These are phyloP conservation scores for Glyptemys insculpta DNA, from an alignment of 2,797 vertebrate genomes.

Conservation along the genomic window DNA sequence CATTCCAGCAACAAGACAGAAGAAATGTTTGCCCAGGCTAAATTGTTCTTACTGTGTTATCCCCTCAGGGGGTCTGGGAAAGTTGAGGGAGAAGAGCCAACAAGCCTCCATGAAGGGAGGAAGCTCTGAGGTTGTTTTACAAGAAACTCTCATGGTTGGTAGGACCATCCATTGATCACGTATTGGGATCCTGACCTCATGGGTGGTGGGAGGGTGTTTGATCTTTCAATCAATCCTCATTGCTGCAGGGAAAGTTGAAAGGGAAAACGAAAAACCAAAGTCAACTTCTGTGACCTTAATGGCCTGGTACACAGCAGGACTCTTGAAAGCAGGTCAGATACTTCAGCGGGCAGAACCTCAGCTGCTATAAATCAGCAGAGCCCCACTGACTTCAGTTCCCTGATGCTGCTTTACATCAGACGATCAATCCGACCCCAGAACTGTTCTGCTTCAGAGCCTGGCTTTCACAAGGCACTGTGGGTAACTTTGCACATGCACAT, in stretches of 20 bases:
- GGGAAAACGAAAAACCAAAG: constrained; percentile 21
- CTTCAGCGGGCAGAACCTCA: neutral
- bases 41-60: neutral
- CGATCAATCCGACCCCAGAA: neutral
- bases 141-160: fast-evolving
- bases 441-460: neutral
- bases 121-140: neutral
- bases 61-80: neutral
- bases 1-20: neutral
- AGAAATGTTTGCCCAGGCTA: neutral
- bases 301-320: constrained; percentile 5
- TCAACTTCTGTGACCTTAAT: neutral
- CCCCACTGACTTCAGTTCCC: neutral
- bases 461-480: neutral
- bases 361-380: neutral
- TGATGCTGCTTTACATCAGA: neutral
- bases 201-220: neutral
- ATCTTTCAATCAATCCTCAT: neutral
- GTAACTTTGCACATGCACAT: neutral
- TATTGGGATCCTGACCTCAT: fast-evolving
- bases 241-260: constrained; percentile 6
- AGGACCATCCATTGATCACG: neutral
- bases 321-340: constrained; percentile 33
- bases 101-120: neutral
- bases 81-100: neutral